Evolutionary conservation across 2,888 invertebrate genomes (phyloP), one percentile per base, ranked within the genome.

Genomic region (Cacoxenus indagator): DNA sequence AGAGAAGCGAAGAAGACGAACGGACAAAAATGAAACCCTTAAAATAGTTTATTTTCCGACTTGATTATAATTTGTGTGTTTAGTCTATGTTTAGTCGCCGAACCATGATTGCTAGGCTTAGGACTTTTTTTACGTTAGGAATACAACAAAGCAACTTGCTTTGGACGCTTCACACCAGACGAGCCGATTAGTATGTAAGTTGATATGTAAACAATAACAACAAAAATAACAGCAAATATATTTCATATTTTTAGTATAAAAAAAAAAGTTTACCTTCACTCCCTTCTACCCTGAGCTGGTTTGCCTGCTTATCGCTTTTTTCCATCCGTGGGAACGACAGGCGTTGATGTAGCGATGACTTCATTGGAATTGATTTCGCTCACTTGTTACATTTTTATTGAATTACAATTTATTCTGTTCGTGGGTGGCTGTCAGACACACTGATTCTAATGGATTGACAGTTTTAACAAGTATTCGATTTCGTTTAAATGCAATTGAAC

Each of bases 121-220:
- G 74, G 78, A 51, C 67, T 72, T 62, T 74, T 67, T 76, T 73
- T 65, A 59, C 64, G 31, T 24, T 27, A 61, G 37, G 9, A 48
- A 70, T 48, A 72, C 37, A 69, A 68, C 55, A 62, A 70, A 68
- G 54, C 43, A 59, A 71, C 71, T 71, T 24, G 46, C 43, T 46
- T 64, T 46, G 27, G 75, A 78, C 73, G 79, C 78, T 78, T 82
- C 73, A 82, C 70, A 82, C 73, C 72, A 79, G 76, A 75, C 65
- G 65, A 65, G 37, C 51, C 51, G 51, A 54, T 65, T 57, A 57
- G 57, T 26, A 29, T n/a, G 57, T 57, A 57, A 57, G 54, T 54
- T 24, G 24, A 54, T 22, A 24, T 54, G 26, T 54, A 64, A 31
- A 11, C 22, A n/a, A 45, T 2, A 71, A 79, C 70, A 75, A 71